Evolutionary conservation across 2,888 invertebrate species (phyloP).

Genomic region (Formica aserva): DNA sequence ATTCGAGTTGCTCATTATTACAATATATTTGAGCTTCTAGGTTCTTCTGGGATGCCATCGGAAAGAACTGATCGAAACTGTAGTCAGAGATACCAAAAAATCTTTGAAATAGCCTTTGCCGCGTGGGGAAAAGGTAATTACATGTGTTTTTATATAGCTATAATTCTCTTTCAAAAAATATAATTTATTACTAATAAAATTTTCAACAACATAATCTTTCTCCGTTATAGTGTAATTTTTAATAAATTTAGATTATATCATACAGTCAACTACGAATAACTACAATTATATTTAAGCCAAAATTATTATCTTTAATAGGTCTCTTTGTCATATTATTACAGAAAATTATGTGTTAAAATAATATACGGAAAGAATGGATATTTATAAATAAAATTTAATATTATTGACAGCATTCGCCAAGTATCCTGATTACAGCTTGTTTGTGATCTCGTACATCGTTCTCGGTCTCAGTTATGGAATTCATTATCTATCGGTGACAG

Average conservation of each 20-base stretch:
- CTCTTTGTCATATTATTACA: not conserved
- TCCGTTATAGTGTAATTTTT: not conserved
- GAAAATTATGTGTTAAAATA: not conserved
- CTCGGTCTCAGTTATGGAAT: slow-evolving; percentile 90
- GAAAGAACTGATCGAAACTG: not conserved
- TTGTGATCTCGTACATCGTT: slow-evolving; percentile 89
- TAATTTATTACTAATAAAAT: not conserved
- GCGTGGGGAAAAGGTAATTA: slow-evolving; percentile 86
- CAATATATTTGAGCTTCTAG: not conserved
- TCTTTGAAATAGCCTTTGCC: slow-evolving; percentile 84
- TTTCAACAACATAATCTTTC: not conserved
- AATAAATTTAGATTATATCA: not conserved
- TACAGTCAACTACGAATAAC: not conserved
- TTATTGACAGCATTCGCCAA: slow-evolving; percentile 88
- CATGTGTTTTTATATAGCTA: not conserved
- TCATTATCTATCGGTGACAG: slow-evolving; percentile 90
- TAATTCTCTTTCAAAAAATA: not conserved
- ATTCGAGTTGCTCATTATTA: not conserved
- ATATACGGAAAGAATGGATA: not conserved
- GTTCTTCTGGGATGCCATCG: not conserved
- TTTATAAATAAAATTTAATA: slow-evolving; percentile 23
- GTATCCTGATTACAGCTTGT: slow-evolving; percentile 89
- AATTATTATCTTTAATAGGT: not conserved
- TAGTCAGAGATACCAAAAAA: slow-evolving; percentile 71
- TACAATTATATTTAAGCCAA: not conserved